These are phyloP conservation scores for Euthynnus affinis DNA, from an alignment of 2,797 vertebrate species.

Conservation along the genomic window DNA sequence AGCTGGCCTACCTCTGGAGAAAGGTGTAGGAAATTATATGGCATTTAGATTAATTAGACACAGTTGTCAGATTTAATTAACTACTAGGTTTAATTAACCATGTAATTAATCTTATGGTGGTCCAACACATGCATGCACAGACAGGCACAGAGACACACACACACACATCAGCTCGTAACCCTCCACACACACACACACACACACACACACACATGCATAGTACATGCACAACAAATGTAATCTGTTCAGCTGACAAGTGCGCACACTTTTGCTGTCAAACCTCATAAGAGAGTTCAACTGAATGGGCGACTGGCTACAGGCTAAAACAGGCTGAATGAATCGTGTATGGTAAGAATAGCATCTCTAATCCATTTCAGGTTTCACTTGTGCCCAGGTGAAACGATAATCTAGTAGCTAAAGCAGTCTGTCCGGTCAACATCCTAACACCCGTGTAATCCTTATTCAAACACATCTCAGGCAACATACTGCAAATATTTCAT, in stretches of 20 bases:
- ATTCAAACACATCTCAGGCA: slow-evolving; percentile 51
- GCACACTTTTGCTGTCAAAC: slow-evolving; percentile 79
- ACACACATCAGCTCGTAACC: slow-evolving; percentile 48
- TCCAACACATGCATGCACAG: slow-evolving; percentile 74
- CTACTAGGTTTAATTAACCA: slow-evolving; percentile 89
- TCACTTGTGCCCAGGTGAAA: slow-evolving; percentile 72
- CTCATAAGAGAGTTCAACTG: slow-evolving; percentile 79
- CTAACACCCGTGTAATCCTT: slow-evolving; percentile 56
- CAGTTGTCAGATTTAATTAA: slow-evolving; percentile 90
- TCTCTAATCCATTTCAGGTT: slow-evolving; percentile 75
- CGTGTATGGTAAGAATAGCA: slow-evolving; percentile 68
- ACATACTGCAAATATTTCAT: slow-evolving; percentile 40
- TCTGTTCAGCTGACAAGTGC: slow-evolving; percentile 77
- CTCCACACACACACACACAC: slow-evolving; percentile 34
- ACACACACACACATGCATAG: slow-evolving; percentile 49
- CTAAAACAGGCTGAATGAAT: slow-evolving; percentile 72
- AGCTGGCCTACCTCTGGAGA: slow-evolving; percentile 83
- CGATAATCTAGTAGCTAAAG: slow-evolving; percentile 58
- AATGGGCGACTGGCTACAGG: slow-evolving; percentile 68
- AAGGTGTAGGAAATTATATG: slow-evolving; percentile 88
- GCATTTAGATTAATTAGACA: slow-evolving; percentile 89
- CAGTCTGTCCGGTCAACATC: slow-evolving; percentile 58
- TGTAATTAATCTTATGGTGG: slow-evolving; percentile 89
- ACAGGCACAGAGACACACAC: slow-evolving; percentile 47
- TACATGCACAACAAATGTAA: slow-evolving; percentile 80